Base-by-base conservation (phyloP, 2,888 invertebrate genomes). In the Microchrysa polita region DNA sequence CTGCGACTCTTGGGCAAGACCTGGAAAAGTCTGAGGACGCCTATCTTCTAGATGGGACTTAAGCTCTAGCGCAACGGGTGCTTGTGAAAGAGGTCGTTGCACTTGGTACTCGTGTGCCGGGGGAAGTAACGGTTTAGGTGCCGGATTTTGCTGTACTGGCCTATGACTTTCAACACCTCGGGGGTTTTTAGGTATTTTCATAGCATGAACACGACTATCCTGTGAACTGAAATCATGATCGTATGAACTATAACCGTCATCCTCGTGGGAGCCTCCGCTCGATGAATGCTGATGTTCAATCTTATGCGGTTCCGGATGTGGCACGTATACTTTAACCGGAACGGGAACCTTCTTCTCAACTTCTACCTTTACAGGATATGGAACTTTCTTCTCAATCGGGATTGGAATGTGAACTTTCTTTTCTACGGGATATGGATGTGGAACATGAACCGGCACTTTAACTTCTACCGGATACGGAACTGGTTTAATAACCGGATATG, bases 331-430 rank as follows among this genome's bases (percentile, higher is more conserved):
- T 34, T 34, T 34, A 12, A 83, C 77, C 42, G 71, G 79, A 74
- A 79, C 76, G 23, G 79, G 79, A 16, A 67, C 82, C 83, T 77
- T 79, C 60, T 80, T 80, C 65, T 73, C 74, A 4, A 71, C 71
- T 71, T 71, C 67, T n/a, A 55, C 55, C 34, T 34, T 53, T 7
- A 52, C 23, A 1, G 74, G 75, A n/a, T 59, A 75, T 0, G 86
- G 86, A 1, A 87, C 82, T 76, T 83, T 86, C 75, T 83, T 85
- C 77, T 87, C 86, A 1, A 86, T 85, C 79, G 87, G 85, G 0
- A 81, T 80, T 1, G 78, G 79, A 72, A 81, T 80, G 9, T 80
- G 80, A 16, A 82, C 79, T 12, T 72, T 72, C 69, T 78, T 79
- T 79, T 85, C 85, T 18, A 87, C 86, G 1, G 87, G 87, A 77